Percentiles rank a stretch among this genome's conserved stretches.
These are phyloP conservation scores for Planiliza haematocheilus DNA, from an alignment of 2,113 vertebrate species.

Conservation along the genomic window DNA sequence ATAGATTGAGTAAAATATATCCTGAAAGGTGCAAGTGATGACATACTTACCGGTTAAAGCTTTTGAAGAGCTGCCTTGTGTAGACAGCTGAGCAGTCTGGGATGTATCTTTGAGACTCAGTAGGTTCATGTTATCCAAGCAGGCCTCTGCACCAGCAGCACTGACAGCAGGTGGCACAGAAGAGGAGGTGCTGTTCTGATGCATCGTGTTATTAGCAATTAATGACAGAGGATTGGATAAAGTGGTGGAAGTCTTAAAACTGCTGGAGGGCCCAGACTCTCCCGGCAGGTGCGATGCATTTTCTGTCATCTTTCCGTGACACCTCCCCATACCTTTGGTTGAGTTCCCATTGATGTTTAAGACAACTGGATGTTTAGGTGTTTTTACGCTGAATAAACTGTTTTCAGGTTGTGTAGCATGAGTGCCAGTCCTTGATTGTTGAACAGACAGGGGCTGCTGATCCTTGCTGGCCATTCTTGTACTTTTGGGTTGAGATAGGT, in stretches of 20 bases:
- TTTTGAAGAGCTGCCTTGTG: constrained; percentile 13
- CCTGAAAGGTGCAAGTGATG: fast-evolving
- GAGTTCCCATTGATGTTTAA: not conserved
- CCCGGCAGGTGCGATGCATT: not conserved
- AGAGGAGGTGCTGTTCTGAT: not conserved
- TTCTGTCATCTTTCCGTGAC: constrained; percentile 14
- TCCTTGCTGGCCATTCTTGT: constrained; percentile 20
- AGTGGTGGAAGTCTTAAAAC: constrained; percentile 34
- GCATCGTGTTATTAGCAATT: not conserved
- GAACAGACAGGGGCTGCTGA: constrained; percentile 3
- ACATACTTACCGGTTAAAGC: constrained; percentile 41
- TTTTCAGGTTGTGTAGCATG: constrained; percentile 13
- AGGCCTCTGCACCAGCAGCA: constrained; percentile 40
- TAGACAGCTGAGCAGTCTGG: not conserved
- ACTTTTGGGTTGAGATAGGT: constrained; percentile 66
- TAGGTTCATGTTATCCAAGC: constrained; percentile 58
- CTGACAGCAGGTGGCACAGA: constrained; percentile 5
- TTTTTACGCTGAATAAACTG: constrained; percentile 11
- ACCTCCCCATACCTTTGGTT: not conserved
- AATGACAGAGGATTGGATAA: constrained; percentile 34
- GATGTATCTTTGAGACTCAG: constrained; percentile 68
- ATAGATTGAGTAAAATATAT: not conserved
- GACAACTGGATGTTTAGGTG: not conserved
- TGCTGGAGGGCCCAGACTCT: constrained; percentile 5
- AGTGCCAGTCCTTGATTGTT: constrained; percentile 17